Evolutionary conservation across 1,140 invertebrate species (phyloP), one percentile per base, ranked within the genome.

Genomic region (Lasioglossum albipes): DNA sequence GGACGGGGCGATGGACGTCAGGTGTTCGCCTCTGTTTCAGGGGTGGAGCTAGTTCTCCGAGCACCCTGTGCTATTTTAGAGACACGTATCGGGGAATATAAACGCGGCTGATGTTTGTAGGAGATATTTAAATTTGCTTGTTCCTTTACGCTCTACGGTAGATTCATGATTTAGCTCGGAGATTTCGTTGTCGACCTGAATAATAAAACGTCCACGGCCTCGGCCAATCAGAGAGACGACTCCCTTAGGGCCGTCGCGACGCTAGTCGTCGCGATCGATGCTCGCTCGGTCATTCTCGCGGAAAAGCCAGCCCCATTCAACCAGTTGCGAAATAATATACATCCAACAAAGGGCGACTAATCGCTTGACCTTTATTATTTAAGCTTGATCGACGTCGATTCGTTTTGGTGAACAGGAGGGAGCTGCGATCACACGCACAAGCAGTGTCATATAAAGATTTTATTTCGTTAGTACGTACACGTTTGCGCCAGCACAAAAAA

Each of bases 401-500:
- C 9, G 36, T 36, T 36, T 36, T 36, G 45, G 45, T 13, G 45
- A 13, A 49, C 45, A 2, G 45, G 45, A 49, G 2, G 45, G 13
- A 49, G 45, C 13, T n/a, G n/a, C n/a, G n/a, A n/a, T n/a, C 36
- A 36, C 36, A 36, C 36, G 36, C 5, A 36, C 36, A 36, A 36
- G 36, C 3, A 31, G 74, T 76, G 49, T 83, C 75, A 76, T 88
- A 90, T 83, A 89, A 90, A 89, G 77, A 76, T 74, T 90, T 54
- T 89, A 86, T 89, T 90, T 83, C 81, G 87, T 90, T 90, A 89
- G 89, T 89, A 89, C 89, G 85, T 90, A 90, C 88, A 90, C 85
- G 89, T 90, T 90, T 90, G 89, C 88, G 89, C 89, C 88, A 90
- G 89, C 89, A 90, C 89, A 90, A 90, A 88, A 87, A 87, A 87